Conservation (phyloP, 2,113 vertebrate genomes). For the Erinaceus europaeus region DNA sequence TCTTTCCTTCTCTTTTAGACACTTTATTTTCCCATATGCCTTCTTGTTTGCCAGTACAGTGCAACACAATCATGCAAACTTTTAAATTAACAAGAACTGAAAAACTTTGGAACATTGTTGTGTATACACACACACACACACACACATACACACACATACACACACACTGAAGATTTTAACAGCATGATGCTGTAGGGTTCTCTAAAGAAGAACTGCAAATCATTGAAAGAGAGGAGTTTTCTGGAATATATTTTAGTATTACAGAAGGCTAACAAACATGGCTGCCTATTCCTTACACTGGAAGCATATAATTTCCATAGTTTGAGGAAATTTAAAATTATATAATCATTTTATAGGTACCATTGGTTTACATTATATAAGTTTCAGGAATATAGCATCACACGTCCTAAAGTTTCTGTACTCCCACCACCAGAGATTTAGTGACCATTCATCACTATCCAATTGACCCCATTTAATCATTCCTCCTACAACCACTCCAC, state of each 20-base stretch:
- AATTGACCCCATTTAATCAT: neutral
- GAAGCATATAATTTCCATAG: neutral
- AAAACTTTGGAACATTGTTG: neutral
- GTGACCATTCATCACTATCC: neutral
- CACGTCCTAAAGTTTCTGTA: no score
- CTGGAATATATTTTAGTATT: neutral
- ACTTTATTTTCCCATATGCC: neutral
- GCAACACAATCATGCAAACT: neutral
- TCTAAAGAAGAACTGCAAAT: neutral
- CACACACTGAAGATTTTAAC: neutral
- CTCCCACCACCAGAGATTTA: neutral
- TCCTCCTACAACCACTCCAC: neutral
- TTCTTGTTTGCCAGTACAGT: constrained; percentile 42
- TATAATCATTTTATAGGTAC: no score
- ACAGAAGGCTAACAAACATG: neutral
- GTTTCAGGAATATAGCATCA: neutral
- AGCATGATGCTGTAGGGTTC: neutral
- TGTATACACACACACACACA: no score
- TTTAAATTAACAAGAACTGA: neutral
- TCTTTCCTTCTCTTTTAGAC: constrained; percentile 16
- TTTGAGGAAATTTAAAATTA: no score
- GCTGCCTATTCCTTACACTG: neutral
- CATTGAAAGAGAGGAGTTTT: neutral
- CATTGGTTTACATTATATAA: neutral
- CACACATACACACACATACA: no score